These are phyloP conservation scores for Neosalanx taihuensis DNA, from an alignment of 2,797 vertebrate genomes.

Conservation along the genomic window DNA sequence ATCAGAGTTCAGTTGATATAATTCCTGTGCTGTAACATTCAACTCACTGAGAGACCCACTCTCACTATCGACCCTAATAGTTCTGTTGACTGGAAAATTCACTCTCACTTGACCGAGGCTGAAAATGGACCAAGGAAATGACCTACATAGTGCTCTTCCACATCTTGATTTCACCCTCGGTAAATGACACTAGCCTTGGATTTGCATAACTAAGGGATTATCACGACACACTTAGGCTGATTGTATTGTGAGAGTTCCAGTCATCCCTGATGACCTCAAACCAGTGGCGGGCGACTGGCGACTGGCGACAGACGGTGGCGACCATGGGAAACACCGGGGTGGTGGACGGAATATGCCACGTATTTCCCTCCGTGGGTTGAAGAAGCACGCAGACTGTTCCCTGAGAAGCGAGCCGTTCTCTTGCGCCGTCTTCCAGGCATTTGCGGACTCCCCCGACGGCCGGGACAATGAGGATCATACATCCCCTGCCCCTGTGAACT, in stretches of 20 bases:
- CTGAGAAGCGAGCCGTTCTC: constrained; percentile 51
- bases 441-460: constrained; percentile 46
- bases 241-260: constrained; percentile 60
- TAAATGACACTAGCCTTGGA: constrained; percentile 51
- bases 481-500: constrained; percentile 5
- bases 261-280: constrained; percentile 61
- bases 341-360: constrained; percentile 85
- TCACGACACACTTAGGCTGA: constrained; percentile 58
- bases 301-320: constrained; percentile 32
- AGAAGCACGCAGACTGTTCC: constrained; percentile 81
- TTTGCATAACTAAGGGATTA: constrained; percentile 72
- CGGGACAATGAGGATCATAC: constrained; percentile 59
- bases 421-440: constrained; percentile 53
- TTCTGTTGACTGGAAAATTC: constrained; percentile 25
- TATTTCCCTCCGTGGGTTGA: constrained; percentile 82
- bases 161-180: constrained; percentile 59
- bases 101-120: constrained; percentile 42
- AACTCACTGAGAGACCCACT: background rate
- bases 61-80: background rate
- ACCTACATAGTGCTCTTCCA: constrained; percentile 60
- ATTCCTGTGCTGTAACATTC: background rate
- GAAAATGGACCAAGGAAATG: constrained; percentile 52
- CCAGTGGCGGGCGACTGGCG: constrained; percentile 38
- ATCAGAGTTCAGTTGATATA: background rate
- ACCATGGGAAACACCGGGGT: constrained; percentile 81